Evolutionary conservation across 1,140 invertebrate genomes (phyloP), one percentile per base, ranked within the genome.

Genomic region (Oryzaephilus surinamensis): DNA sequence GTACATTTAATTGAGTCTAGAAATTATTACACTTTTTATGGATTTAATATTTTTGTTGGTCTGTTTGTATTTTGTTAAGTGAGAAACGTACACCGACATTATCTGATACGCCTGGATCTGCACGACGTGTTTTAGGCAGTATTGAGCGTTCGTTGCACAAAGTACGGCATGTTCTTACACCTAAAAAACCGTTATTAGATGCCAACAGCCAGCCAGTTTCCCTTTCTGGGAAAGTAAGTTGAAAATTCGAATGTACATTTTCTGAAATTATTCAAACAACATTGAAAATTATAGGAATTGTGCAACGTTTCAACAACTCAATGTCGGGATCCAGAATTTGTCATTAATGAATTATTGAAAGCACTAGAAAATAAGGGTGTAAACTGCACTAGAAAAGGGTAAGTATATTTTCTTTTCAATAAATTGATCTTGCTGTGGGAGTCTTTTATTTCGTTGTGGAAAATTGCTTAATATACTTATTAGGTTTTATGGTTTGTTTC

Each of bases 291-390:
- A 6, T 54, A 84, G 81, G 73, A 76, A 39, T 60, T 83, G 23
- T 79, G 76, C 49, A 85, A 85, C 58, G 74, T 87, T 15, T 84
- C 80, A 4, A 76, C 75, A 6, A 83, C 79, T 5, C 72, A 70
- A 21, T 76, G 71, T 36, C 69, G 64, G 10, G 74, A 74, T 62
- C 72, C 81, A 1, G 78, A 81, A 47, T 62, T 71, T 41, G 75
- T 84, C 8, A 60, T 84, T 14, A 62, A 62, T 1, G 71, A 75
- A 52, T 56, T 86, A 21, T 71, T 70, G 31, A 62, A 66, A 32
- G 77, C 76, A 2, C 65, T 85, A 19, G 62, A 72, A 7, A 71
- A 69, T 40, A 81, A 79, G 60, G 79, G 77, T 49, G 78, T 84
- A 34, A 62, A 68, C 16, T 82, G 72, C 54, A 70, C 70, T 51